phyloP scores from a whole-genome alignment of 2,113 vertebrate species.

The Neofelis nebulosa region DNA sequence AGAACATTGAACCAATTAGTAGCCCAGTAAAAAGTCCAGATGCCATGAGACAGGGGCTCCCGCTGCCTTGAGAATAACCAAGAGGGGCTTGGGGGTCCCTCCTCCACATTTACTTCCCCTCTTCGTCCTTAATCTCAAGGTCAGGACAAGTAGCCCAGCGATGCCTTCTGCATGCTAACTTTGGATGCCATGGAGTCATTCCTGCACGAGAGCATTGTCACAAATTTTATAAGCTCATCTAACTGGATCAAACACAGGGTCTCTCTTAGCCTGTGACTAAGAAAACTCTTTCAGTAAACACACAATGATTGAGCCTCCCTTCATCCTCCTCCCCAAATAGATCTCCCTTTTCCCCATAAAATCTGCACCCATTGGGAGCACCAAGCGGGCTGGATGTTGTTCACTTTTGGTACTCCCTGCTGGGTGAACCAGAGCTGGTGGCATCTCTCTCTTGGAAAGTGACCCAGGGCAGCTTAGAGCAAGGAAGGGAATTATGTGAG shows the following conservation, averaged over 20 bases:
- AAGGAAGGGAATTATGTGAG: neutral
- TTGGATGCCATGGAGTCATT: neutral
- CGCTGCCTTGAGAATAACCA: neutral
- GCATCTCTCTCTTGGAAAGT: neutral
- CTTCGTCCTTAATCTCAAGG: neutral
- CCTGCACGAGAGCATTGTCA: accelerated
- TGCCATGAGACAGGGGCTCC: neutral
- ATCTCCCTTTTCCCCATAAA: neutral
- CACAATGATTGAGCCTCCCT: neutral
- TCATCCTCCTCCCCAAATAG: neutral
- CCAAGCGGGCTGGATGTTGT: neutral
- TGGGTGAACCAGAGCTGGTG: neutral
- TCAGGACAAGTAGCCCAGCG: neutral
- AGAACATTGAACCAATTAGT: neutral
- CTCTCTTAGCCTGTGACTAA: neutral
- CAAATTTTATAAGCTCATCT: neutral
- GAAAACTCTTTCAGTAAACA: neutral
- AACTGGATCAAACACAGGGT: neutral
- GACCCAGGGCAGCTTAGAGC: neutral
- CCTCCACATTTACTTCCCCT: neutral
- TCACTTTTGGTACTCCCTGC: neutral
- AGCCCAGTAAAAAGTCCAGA: constrained; percentile 25
- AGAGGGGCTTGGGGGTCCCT: neutral
- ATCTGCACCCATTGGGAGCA: neutral
- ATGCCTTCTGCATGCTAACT: neutral